These are phyloP conservation scores for Nephrotoma appendiculata DNA, from an alignment of 2,888 invertebrate genomes.

Conservation along the genomic window DNA sequence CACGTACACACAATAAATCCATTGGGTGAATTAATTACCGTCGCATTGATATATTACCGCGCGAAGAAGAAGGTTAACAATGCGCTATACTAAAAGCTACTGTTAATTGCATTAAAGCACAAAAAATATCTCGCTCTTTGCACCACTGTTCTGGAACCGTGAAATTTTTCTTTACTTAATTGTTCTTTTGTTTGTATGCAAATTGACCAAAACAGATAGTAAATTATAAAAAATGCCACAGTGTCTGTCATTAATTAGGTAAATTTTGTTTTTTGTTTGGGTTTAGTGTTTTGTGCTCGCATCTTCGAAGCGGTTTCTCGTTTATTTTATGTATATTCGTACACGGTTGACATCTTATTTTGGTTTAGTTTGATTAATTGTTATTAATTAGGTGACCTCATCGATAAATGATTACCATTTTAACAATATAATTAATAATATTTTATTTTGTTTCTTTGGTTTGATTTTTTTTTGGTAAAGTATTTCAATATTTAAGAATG, in stretches of 20 bases:
- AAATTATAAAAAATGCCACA: not conserved
- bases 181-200: not conserved
- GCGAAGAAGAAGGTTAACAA: not conserved
- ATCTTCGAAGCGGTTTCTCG: not conserved
- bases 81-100: not conserved
- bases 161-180: not conserved
- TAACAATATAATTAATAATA: not conserved
- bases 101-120: not conserved
- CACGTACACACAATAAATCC: not conserved
- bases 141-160: not conserved
- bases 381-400: not conserved
- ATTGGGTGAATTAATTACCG: not conserved
- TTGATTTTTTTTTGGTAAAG: not conserved
- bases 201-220: not conserved
- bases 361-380: not conserved
- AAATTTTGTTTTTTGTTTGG: not conserved
- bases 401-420: not conserved
- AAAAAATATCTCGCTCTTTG: not conserved
- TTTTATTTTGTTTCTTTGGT: not conserved
- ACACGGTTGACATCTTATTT: not conserved
- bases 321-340: not conserved
- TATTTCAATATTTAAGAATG: too few species aligned
- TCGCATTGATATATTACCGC: not conserved
- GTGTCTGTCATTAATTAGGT: not conserved
- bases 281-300: not conserved